Conservation (phyloP, 1,140 invertebrate genomes). For the Bombus superbus region DNA sequence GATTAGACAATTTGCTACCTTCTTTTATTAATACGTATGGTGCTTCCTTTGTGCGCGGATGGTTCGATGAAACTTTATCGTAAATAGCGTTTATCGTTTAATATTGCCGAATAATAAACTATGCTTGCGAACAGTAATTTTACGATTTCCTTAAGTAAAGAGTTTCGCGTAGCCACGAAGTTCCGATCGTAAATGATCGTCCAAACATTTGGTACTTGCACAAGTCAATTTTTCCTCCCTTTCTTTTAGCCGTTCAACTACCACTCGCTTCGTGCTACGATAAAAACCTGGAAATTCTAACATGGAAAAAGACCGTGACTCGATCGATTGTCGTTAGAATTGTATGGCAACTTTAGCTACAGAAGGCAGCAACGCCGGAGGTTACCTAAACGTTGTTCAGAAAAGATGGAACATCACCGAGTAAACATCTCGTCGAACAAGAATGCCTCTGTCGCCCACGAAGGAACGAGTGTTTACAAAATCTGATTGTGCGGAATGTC, state of each 20-base stretch:
- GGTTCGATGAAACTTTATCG: not conserved
- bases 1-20: slow-evolving; percentile 30
- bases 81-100: not conserved
- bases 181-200: too few species aligned
- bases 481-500: slow-evolving; percentile 9
- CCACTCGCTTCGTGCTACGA: too few species aligned
- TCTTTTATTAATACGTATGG: not conserved
- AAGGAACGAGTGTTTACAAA: slow-evolving; percentile 36
- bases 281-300: not conserved
- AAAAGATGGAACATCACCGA: not conserved
- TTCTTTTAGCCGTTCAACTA: too few species aligned
- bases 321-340: not conserved
- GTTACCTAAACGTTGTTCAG: not conserved
- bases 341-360: not conserved
- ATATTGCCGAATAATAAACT: not conserved
- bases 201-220: too few species aligned
- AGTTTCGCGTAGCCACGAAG: too few species aligned
- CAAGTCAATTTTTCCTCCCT: too few species aligned
- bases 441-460: not conserved
- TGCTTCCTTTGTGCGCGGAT: too few species aligned
- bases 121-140: too few species aligned
- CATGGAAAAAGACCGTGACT: not conserved
- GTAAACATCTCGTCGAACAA: slow-evolving; percentile 38
- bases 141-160: too few species aligned
- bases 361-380: too few species aligned